Conservation (phyloP, 2,113 vertebrate genomes). For the Syngnathus scovelli region DNA sequence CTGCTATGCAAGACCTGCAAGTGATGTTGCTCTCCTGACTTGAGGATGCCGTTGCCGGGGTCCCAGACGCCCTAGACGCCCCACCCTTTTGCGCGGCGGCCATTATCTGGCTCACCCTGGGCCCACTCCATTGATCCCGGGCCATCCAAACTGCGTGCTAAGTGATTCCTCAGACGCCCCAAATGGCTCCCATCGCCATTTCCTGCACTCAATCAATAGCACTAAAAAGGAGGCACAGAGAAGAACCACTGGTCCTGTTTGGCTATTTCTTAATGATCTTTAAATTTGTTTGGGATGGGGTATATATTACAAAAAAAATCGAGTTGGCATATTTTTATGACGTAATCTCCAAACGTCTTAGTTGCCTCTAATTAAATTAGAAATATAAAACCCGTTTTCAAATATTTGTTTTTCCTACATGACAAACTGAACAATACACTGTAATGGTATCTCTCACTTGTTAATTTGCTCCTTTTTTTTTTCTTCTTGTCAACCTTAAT, state of each 20-base stretch:
- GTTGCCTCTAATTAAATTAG: too few species aligned
- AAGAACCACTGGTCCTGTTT: conserved; percentile 40
- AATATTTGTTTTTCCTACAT: not conserved
- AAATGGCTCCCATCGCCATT: conserved; percentile 80
- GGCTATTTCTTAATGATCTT: conserved; percentile 11
- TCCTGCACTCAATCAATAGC: conserved; percentile 77
- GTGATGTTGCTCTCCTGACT: not conserved
- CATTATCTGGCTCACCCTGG: conserved; percentile 63
- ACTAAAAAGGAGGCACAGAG: conserved; percentile 5
- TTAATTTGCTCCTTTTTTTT: not conserved
- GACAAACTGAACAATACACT: too few species aligned
- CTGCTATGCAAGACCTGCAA: not conserved
- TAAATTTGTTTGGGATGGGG: not conserved
- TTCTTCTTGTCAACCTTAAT: conserved; percentile 28
- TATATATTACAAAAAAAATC: not conserved
- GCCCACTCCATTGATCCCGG: conserved; percentile 70
- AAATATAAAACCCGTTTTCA: not conserved
- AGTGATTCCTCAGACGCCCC: conserved; percentile 78
- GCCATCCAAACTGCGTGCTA: conserved; percentile 69
- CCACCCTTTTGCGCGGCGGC: conserved; percentile 53
- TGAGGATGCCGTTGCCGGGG: conserved; percentile 12
- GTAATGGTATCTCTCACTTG: not conserved
- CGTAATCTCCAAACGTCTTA: not conserved
- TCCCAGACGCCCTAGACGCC: conserved; percentile 34
- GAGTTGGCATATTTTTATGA: not conserved